Evolutionary conservation across 2,888 invertebrate species (phyloP).

Genomic region (Idaea aversata): DNA sequence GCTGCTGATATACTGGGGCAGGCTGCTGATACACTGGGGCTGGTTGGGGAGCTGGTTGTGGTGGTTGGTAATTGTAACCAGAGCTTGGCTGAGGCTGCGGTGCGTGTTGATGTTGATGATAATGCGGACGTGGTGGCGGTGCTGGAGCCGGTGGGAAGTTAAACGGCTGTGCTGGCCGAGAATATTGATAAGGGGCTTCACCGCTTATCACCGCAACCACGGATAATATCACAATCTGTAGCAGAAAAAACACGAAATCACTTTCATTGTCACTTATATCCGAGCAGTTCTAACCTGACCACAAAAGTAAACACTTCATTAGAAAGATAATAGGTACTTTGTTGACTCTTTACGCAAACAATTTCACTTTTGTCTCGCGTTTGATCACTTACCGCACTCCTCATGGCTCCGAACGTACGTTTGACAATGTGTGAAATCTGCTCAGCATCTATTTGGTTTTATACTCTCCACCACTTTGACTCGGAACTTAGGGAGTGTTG

Average conservation of each 20-base stretch:
- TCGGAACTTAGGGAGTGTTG: constrained; percentile 33
- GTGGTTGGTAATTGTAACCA: constrained; percentile 46
- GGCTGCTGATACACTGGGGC: constrained; percentile 24
- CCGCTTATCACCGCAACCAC: constrained; percentile 56
- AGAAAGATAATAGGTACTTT: constrained; percentile 29
- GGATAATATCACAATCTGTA: constrained; percentile 62
- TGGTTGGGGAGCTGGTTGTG: constrained; percentile 24
- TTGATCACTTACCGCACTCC: constrained; percentile 65
- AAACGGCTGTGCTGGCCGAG: constrained; percentile 58
- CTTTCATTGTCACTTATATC: constrained; percentile 20
- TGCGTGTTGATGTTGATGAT: constrained; percentile 29
- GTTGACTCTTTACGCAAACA: constrained; percentile 40
- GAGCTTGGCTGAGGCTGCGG: constrained; percentile 31
- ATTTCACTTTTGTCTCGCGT: constrained; percentile 54
- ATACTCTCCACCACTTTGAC: constrained; percentile 64
- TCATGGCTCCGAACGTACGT: constrained; percentile 59
- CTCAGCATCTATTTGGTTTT: constrained; percentile 49
- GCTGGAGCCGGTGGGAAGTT: constrained; percentile 46
- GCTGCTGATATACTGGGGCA: constrained; percentile 26
- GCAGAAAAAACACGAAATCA: constrained; percentile 30
- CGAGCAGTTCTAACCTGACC: constrained; percentile 18
- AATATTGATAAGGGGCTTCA: constrained; percentile 69
- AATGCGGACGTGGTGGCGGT: constrained; percentile 32
- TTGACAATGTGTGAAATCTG: constrained; percentile 52
- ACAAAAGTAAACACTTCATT: constrained; percentile 27